Conservation (phyloP, 2,888 invertebrate species). For the Cosmia trapezina region DNA sequence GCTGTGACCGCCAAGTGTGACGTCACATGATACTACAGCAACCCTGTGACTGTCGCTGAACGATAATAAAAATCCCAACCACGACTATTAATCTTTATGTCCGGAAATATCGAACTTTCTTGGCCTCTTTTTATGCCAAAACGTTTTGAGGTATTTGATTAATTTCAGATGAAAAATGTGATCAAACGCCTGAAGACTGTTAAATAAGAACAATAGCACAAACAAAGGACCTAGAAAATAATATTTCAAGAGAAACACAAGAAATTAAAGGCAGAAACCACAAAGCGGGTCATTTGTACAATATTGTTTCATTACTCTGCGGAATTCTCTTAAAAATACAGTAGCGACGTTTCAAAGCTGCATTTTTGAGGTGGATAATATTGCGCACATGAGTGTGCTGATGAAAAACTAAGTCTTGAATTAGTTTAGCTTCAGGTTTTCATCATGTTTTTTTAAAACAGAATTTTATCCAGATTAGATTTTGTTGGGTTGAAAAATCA, state of each 20-base stretch:
- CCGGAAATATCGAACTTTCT: conserved; percentile 26
- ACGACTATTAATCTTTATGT: conserved; percentile 38
- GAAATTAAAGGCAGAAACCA: conserved; percentile 30
- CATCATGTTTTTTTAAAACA: neutral
- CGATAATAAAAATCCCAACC: conserved; percentile 40
- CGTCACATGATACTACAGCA: conserved; percentile 21
- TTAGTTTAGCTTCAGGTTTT: neutral
- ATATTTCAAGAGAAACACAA: conserved; percentile 34
- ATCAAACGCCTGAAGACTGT: conserved; percentile 35
- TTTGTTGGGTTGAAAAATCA: conserved; percentile 1
- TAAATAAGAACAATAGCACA: conserved; percentile 26
- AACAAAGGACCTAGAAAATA: conserved; percentile 19
- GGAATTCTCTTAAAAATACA: conserved; percentile 42
- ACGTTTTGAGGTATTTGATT: conserved; percentile 36
- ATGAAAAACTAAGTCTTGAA: neutral
- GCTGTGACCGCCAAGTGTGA: conserved; percentile 28
- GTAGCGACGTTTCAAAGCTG: neutral
- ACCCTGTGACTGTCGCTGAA: conserved; percentile 12
- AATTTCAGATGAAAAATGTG: conserved; percentile 21
- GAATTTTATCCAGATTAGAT: neutral
- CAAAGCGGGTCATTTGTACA: conserved; percentile 46
- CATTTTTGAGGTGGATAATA: conserved; percentile 6
- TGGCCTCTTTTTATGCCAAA: conserved; percentile 15
- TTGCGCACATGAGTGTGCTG: neutral
- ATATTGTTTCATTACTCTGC: conserved; percentile 47